Evolutionary conservation across 2,113 vertebrate genomes (phyloP).

Genomic region (Sminthopsis crassicaudata): DNA sequence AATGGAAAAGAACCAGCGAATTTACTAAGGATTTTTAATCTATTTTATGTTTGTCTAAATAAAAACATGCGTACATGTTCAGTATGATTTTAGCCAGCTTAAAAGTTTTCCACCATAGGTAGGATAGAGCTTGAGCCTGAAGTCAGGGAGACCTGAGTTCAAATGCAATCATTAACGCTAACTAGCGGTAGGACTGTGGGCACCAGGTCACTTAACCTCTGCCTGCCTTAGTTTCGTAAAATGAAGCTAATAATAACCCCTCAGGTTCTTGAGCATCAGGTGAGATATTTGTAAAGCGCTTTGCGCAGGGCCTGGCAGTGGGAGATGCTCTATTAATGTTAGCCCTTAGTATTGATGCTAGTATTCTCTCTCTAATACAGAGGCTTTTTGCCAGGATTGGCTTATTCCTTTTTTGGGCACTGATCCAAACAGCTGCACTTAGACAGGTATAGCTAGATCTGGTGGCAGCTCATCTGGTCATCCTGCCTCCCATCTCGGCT

Average conservation of each 20-base stretch:
- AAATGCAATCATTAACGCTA: neutral
- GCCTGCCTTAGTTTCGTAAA: neutral
- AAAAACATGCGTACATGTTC: neutral
- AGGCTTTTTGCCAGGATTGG: neutral
- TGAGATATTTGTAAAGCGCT: neutral
- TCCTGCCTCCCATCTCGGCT: neutral
- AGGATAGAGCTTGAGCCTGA: neutral
- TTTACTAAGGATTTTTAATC: neutral
- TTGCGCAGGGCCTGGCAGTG: too few species aligned
- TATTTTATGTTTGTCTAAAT: neutral
- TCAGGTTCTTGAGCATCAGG: neutral
- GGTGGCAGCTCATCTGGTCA: neutral
- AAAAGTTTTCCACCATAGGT: neutral
- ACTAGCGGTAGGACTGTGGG: neutral
- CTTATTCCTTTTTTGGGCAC: neutral
- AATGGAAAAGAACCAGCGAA: neutral
- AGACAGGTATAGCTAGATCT: neutral
- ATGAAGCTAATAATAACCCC: neutral
- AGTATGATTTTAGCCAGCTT: neutral
- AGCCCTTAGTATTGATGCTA: neutral
- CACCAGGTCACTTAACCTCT: neutral
- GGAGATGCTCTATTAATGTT: neutral
- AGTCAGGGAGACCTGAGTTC: neutral
- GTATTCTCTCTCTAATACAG: neutral
- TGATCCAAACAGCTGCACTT: neutral